Evolutionary conservation across 2,113 vertebrate genomes (phyloP), one percentile per base, ranked within the genome.

Genomic region (Strigops habroptila): DNA sequence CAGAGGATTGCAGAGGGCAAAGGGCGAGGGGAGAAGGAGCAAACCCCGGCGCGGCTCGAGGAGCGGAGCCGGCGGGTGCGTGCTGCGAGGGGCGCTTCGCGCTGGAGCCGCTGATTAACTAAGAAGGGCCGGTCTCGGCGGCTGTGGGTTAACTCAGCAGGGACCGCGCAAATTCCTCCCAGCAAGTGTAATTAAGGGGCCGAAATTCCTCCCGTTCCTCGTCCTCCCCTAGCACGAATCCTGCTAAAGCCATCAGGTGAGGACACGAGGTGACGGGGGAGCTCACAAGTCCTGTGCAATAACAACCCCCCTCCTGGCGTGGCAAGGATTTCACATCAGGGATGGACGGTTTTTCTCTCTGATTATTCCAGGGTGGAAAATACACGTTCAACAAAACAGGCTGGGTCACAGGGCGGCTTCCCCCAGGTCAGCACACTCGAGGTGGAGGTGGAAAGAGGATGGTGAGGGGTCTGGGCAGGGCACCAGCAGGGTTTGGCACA

Each of bases 151-250:
- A 95, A 91, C 93, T 84, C 95, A 83, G 93, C 90, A n/a, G 91
- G 71, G 91, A 90, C 95, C 93, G 94, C 63, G 95, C 93, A 96
- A 89, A 81, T 88, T 86, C 77, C 92, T 96, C 95, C 95, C 96
- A 93, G 93, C 92, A 64, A 93, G 85, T 35, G 62, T 90, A 96
- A 96, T 94, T 89, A 94, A 79, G 81, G 41, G 65, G 94, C 97
- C 96, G 97, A 98, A 98, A 98, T 97, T 97, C 97, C 97, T 97
- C 95, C 10, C 4, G 96, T 96, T 92, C 97, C 96, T 95, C 81
- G 97, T 97, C 96, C 85, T 96, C 70, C 8, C 49, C 14, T 15
- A 59, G 57, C 39, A 1, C 3, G 18, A 78, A 95, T 91, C 51
- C 95, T 87, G 93, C 81, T 96, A 97, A 97, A 96, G 82, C 95